phyloP scores from a whole-genome alignment of 1,140 invertebrate genomes.

The Propsilocerus akamusi region DNA sequence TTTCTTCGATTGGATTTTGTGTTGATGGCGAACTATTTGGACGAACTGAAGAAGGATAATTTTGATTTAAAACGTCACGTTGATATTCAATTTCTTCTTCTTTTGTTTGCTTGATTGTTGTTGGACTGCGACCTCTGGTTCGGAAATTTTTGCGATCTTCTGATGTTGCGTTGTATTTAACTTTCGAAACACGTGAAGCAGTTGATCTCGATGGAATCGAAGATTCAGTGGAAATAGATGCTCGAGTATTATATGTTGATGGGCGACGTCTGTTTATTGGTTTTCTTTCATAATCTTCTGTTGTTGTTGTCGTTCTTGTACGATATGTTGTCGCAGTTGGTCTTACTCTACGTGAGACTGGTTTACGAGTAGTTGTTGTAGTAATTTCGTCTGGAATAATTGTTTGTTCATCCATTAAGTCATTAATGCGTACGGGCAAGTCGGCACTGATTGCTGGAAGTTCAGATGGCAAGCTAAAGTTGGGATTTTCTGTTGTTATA shows the following conservation, averaged over 20 bases:
- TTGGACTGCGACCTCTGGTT: constrained; percentile 13
- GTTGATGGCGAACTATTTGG: background rate
- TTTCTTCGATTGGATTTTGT: background rate
- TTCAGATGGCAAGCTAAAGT: constrained; percentile 15
- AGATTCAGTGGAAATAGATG: constrained; percentile 16
- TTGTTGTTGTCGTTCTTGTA: constrained; percentile 7
- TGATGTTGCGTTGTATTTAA: constrained; percentile 19
- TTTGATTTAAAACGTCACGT: constrained; percentile 36
- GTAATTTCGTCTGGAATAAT: constrained; percentile 13
- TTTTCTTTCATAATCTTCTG: constrained; percentile 9
- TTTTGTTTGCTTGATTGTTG: constrained; percentile 9
- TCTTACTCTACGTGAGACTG: constrained; percentile 16
- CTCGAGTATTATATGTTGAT: constrained; percentile 10
- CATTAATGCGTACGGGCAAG: constrained; percentile 36
- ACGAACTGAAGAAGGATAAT: constrained; percentile 26
- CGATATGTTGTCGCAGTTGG: constrained; percentile 11
- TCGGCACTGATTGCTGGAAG: constrained; percentile 31
- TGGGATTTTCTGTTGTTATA: background rate
- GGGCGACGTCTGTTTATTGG: constrained; percentile 16
- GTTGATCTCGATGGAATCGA: constrained; percentile 27
- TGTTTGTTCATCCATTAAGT: constrained; percentile 28
- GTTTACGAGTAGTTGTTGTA: constrained; percentile 8
- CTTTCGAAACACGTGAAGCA: constrained; percentile 21
- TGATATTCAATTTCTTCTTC: constrained; percentile 31
- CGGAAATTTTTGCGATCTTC: constrained; percentile 19